These are phyloP conservation scores for Reticulitermes lucifugus DNA, from an alignment of 2,888 invertebrate genomes.

Conservation along the genomic window DNA sequence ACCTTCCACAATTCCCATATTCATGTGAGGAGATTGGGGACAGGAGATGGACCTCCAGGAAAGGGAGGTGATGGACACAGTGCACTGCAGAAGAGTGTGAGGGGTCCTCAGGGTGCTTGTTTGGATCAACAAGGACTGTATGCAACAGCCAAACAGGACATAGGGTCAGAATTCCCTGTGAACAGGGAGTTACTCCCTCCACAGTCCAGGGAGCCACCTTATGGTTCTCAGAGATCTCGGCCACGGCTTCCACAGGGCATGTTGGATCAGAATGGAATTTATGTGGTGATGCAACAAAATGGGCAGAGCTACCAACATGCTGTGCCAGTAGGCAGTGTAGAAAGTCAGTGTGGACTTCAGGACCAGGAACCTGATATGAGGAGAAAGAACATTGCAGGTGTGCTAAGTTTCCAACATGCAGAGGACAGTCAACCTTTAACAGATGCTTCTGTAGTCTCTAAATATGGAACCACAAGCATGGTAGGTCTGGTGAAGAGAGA, in stretches of 20 bases:
- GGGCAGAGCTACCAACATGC: conserved; percentile 27
- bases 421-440: neutral
- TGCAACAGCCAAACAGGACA: neutral
- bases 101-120: too few species aligned
- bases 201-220: neutral
- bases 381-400: conserved; percentile 8
- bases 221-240: neutral
- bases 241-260: neutral
- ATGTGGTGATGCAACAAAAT: conserved; percentile 52
- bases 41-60: conserved; percentile 56
- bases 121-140: neutral
- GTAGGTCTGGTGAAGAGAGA: conserved; percentile 2
- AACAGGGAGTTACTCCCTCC: neutral
- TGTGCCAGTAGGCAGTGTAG: conserved; percentile 4
- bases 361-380: conserved; percentile 13
- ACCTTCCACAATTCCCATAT: conserved; percentile 51
- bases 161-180: neutral
- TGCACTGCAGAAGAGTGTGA: too few species aligned
- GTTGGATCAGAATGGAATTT: conserved; percentile 54
- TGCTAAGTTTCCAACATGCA: neutral
- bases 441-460: neutral
- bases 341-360: conserved; percentile 25
- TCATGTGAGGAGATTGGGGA: conserved; percentile 53
- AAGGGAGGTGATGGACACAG: conserved; percentile 51
- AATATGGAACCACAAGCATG: conserved; percentile 8